Evolutionary conservation across 2,113 vertebrate species (phyloP), one percentile per base, ranked within the genome.

Genomic region (Condylura cristata): DNA sequence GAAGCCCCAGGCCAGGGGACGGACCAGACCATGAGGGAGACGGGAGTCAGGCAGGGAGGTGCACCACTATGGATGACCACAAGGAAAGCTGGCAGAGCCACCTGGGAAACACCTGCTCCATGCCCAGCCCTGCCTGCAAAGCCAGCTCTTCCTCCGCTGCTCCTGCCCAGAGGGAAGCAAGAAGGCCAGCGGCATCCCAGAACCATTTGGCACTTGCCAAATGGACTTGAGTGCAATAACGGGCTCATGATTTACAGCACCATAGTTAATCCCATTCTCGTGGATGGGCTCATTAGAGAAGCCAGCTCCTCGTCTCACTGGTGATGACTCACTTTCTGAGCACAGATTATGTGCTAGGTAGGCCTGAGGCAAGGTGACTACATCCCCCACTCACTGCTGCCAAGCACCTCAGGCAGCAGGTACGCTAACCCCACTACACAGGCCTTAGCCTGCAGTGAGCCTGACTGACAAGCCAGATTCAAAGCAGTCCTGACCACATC

Each of bases 251-350:
- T 28, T 41, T 37, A 20, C 5, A 32, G 66, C 8, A 4, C 39
- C 89, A 8, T 8, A 13, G 79, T 44, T 14, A 39, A 34, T 39
- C 16, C n/a, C 8, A 2, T 60, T 26, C 58, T 74, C 9, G 5
- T 0, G 13, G 46, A 16, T 34, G 24, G 26, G 16, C 18, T 48
- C 58, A 1, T 8, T 8, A 44, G 5, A 11, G 3, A 41, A 39
- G 28, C 20, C n/a, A 24, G 16, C 46, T 10, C 37, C 63, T 32
- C 28, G 32, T 51, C 84, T 8, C 12, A 13, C 3, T 41, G 17
- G 22, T 28, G 34, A 8, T 4, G 26, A 53, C 78, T 61, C 34
- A 0, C 11, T 41, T 12, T 46, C 53, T 46, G 12, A 26, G 81
- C 60, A 12, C 26, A 5, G 26, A 26, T 4, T 4, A 2, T 5